phyloP scores from a whole-genome alignment of 2,888 invertebrate genomes.

The Caenorhabditis doughertyi region DNA sequence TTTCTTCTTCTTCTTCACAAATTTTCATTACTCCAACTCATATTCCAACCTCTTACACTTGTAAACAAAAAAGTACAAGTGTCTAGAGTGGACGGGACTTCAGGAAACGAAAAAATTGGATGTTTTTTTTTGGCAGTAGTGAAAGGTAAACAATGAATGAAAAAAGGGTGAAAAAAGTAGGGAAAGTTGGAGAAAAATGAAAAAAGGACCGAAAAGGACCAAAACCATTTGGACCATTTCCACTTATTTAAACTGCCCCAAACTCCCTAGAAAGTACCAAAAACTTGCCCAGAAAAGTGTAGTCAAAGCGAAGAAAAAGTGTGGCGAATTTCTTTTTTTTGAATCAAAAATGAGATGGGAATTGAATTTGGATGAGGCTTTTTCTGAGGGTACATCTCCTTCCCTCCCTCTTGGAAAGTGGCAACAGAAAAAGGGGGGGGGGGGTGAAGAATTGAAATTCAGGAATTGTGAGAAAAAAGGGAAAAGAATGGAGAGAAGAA shows the following conservation, averaged over 20 bases:
- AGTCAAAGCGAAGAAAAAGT: neutral
- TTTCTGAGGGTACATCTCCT: neutral
- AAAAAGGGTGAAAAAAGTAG: no score
- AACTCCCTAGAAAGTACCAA: neutral
- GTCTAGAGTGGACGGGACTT: constrained; percentile 4
- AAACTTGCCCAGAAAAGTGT: neutral
- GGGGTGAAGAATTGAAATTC: constrained; percentile 9
- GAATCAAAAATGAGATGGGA: constrained; percentile 38
- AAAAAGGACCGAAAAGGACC: no score
- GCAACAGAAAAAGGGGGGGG: neutral
- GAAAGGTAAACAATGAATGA: no score
- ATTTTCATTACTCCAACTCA: no score
- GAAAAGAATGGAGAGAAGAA: neutral
- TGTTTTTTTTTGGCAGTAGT: no score
- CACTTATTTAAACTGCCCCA: neutral
- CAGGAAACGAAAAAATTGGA: neutral
- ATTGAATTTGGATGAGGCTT: constrained; percentile 30
- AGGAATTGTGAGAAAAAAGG: constrained; percentile 28
- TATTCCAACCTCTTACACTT: no score
- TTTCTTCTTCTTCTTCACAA: neutral
- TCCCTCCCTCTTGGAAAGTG: neutral
- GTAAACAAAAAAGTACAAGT: constrained; percentile 9
- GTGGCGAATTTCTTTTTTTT: neutral
- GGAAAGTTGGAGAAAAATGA: no score
- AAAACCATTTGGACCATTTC: neutral